Evolutionary conservation across 2,888 invertebrate species (phyloP), one percentile per base, ranked within the genome.

Genomic region (Agonopterix alstromeriana): DNA sequence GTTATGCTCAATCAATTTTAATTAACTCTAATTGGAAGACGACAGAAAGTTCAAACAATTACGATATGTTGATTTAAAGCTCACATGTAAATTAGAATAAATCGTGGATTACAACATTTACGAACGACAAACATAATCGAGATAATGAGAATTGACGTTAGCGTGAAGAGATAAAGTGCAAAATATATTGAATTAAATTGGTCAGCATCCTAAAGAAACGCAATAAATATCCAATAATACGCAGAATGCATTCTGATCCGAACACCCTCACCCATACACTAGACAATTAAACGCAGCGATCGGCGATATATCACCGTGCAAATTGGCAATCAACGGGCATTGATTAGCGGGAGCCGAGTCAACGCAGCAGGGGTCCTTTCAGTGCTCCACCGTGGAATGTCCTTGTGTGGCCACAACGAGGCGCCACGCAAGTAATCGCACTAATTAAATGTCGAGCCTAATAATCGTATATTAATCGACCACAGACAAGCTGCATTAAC

Each of bases 381-480:
- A 10, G 38, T 10, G n/a, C n/a, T 12, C 10, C 42, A 10, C 10
- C 10, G 10, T 8, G 42, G 8, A 56, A 54, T 57, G 51, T 54
- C 58, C 54, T 42, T 56, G 51, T 53, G 55, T 53, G 51, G 55
- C 51, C 58, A 48, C 44, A 47, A 49, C 51, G 52, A 68, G 67
- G 66, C 72, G 70, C 71, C 70, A 60, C 58, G 61, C 45, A 64
- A 68, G 67, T 69, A 65, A 61, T 63, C 60, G 55, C 56, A 67
- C 67, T 70, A 70, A 77, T 74, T 75, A 75, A 80, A 77, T 64
- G 70, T 56, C 65, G 56, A 65, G 61, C 59, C 68, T 64, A 73
- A 83, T 81, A 76, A 81, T 77, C 83, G 64, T 84, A 84, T 77
- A 77, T 84, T 77, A 72, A 82, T 82, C 79, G 69, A 63, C 61